Base-by-base conservation (phyloP, 2,113 vertebrate genomes). In the Scortum barcoo region DNA sequence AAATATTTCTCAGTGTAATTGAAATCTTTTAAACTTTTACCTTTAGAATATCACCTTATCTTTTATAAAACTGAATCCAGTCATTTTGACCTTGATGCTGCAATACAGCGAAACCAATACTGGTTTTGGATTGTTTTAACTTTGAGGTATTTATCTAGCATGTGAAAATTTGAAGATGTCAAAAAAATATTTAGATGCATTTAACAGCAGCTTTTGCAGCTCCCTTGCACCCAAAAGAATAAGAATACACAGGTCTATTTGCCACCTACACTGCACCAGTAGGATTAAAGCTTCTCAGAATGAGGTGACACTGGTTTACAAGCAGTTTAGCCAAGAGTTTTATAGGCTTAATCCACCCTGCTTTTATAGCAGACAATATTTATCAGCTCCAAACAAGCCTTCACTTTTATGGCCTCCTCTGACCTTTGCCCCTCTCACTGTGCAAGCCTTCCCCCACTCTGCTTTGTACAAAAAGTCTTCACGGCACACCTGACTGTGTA, bases 311-410 rank as follows among this genome's bases (percentile, higher is more conserved):
- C 8, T 11, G 82, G 54, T 90, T 88, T 79, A 89, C 38, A 54
- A 88, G 82, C 58, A 69, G 56, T 67, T 72, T 71, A 30, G 65
- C 57, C 67, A 72, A 79, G 63, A 57, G 22, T 81, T 94, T 93
- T 92, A 94, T 68, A 57, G 84, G 38, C 78, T 88, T 74, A 91
- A 90, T 93, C 89, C 81, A 65, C 83, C 89, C 86, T 81, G 78
- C 72, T 90, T 96, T 95, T 95, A 96, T 83, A 90, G 81, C 92
- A 7, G 28, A 76, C 86, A 83, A 76, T 88, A 92, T 95, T 93
- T 95, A 94, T 95, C 87, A 92, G 80, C 53, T 46, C 58, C 72
- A 83, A 80, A 83, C 68, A 83, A 83, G 84, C 79, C 89, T 85
- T 83, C 0, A 57, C 62, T 93, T 95, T 95, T 95, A 95, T 87